phyloP scores from a whole-genome alignment of 37 sponge, comb jelly and placozoan species.

The Theonella swinhoei region DNA sequence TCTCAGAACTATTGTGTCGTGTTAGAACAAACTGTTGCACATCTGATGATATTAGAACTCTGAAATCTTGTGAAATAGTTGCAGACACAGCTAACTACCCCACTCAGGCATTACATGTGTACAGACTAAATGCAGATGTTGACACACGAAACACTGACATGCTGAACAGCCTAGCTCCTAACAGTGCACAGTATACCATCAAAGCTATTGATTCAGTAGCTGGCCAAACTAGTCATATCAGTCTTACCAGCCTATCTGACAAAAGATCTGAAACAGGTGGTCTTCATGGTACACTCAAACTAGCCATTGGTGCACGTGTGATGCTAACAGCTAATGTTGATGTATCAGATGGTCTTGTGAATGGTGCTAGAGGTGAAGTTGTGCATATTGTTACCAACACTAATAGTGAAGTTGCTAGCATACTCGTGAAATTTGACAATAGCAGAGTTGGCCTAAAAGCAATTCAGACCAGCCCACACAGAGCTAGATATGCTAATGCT shows the following conservation, averaged over 20 bases:
- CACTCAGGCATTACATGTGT: constrained; percentile 41
- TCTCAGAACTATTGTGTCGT: constrained; percentile 33
- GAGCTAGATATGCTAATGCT: constrained; percentile 16
- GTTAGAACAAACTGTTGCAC: constrained; percentile 31
- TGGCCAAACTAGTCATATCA: not conserved
- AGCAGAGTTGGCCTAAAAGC: constrained; percentile 21
- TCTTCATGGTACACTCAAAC: constrained; percentile 27
- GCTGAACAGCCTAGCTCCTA: constrained; percentile 20
- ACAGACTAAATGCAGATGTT: constrained; percentile 37
- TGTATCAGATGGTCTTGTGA: constrained; percentile 35
- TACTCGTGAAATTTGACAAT: constrained; percentile 56
- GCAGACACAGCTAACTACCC: constrained; percentile 18
- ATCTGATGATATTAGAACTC: constrained; percentile 5
- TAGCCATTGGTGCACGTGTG: constrained; percentile 44
- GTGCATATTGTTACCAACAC: constrained; percentile 21
- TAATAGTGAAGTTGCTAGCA: constrained; percentile 18
- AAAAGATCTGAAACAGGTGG: constrained; percentile 43
- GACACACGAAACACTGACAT: constrained; percentile 7
- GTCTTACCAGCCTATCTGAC: constrained; percentile 6
- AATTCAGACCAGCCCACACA: constrained; percentile 26
- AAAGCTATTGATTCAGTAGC: constrained; percentile 24
- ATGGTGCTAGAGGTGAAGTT: not conserved
- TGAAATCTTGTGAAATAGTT: constrained; percentile 11
- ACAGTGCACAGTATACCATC: constrained; percentile 24
- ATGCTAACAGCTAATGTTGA: constrained; percentile 53